A percentile compares a stretch with the other conserved stretches of the same genome.
These are phyloP conservation scores for Cheilosia vernalis DNA, from an alignment of 2,888 invertebrate genomes.

Conservation along the genomic window DNA sequence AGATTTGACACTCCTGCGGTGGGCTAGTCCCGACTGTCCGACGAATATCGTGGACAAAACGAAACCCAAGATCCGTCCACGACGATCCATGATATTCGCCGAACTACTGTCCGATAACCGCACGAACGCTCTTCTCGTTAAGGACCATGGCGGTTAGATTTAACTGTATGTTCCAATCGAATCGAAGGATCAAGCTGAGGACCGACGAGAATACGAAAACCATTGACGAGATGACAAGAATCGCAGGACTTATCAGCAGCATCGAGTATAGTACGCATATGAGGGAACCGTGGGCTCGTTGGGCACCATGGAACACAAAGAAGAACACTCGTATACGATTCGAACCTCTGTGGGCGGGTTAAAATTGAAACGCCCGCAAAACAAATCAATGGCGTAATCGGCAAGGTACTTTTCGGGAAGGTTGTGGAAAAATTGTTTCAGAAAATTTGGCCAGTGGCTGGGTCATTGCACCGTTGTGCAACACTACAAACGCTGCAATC, in stretches of 20 bases:
- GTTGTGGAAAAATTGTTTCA: background rate
- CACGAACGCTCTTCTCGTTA: constrained; percentile 10
- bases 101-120: no score
- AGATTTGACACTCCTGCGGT: no score
- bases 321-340: constrained; percentile 2
- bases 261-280: constrained; percentile 15
- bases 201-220: constrained; percentile 27
- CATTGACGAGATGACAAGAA: constrained; percentile 17
- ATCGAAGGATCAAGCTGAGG: no score
- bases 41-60: no score
- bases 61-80: no score
- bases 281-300: constrained; percentile 16
- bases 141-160: no score
- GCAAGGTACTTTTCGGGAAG: background rate
- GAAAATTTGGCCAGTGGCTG: background rate
- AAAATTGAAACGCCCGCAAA: background rate
- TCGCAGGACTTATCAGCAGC: constrained; percentile 8
- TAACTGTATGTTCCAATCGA: no score
- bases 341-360: background rate
- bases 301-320: constrained; percentile 27
- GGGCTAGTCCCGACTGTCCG: no score
- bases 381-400: constrained; percentile 2
- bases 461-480: constrained; percentile 7
- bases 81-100: no score
- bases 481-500: background rate